A percentile compares a stretch with the other conserved stretches of the same genome.
Conservation (phyloP, 2,797 vertebrate genomes). For the Galagoides demidoff region DNA sequence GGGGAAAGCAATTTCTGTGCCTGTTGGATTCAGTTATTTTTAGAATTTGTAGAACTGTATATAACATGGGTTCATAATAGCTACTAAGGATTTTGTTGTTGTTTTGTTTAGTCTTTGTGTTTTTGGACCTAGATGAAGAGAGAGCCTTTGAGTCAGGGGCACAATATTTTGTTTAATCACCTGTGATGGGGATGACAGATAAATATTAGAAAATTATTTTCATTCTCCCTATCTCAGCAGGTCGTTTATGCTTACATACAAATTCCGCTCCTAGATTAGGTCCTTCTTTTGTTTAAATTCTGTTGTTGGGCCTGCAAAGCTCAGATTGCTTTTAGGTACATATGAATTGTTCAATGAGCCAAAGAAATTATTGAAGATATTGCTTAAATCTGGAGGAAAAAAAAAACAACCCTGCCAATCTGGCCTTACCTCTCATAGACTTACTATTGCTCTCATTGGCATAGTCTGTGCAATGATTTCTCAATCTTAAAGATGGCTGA, state of each 20-base stretch:
- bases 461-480: not conserved
- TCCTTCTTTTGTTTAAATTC: slow-evolving; percentile 33
- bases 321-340: not conserved
- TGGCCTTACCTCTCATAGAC: not conserved
- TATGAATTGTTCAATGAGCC: slow-evolving; percentile 30
- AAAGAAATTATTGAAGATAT: slow-evolving; percentile 42
- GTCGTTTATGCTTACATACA: not conserved
- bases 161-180: not conserved
- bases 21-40: not conserved
- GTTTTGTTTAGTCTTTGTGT: not conserved
- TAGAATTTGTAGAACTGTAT: not conserved
- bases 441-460: not conserved
- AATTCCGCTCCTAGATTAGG: slow-evolving; percentile 1
- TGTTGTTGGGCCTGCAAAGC: not conserved
- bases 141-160: not conserved
- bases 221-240: not conserved
- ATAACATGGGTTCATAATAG: not conserved
- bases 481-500: not conserved
- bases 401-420: not conserved
- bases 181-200: not conserved
- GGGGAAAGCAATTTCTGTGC: not conserved
- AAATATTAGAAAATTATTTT: slow-evolving; percentile 10
- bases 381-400: slow-evolving; percentile 4
- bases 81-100: not conserved
- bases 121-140: not conserved